Percentiles rank a stretch among this genome's conserved stretches.
Evolutionary conservation across 2,888 invertebrate genomes (phyloP).

Genomic region (Habrosyne pyritoides): DNA sequence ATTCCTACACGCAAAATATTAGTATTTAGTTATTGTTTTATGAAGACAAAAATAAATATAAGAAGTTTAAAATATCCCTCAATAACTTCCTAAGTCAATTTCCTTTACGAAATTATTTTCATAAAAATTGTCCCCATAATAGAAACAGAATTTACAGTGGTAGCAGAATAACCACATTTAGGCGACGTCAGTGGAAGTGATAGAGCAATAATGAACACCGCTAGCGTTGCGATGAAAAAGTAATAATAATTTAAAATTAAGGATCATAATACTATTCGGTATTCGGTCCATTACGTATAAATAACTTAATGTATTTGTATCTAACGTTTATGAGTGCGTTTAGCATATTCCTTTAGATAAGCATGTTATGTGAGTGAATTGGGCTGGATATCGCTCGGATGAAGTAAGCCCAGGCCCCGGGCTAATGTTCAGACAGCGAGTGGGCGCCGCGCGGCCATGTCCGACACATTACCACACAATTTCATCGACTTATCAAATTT

Average conservation of each 20-base stretch:
- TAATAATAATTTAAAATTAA: too few relatives aligned
- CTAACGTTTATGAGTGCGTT: background rate
- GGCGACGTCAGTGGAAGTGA: too few relatives aligned
- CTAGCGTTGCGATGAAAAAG: too few relatives aligned
- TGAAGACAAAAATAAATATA: slow-evolving; percentile 26
- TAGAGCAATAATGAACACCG: too few relatives aligned
- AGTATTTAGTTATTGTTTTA: slow-evolving; percentile 50
- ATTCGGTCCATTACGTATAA: too few relatives aligned
- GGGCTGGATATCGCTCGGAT: background rate
- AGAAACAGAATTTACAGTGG: too few relatives aligned
- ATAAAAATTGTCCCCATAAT: too few relatives aligned
- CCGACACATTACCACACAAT: slow-evolving; percentile 74
- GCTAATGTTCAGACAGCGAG: slow-evolving; percentile 43
- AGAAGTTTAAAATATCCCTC: too few relatives aligned
- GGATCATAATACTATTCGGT: too few relatives aligned
- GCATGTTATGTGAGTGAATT: background rate
- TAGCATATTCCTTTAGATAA: background rate
- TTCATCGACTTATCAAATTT: slow-evolving; percentile 69
- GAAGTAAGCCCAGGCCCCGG: slow-evolving; percentile 28
- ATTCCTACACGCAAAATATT: slow-evolving; percentile 82
- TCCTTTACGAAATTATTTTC: too few relatives aligned
- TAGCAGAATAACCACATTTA: too few relatives aligned
- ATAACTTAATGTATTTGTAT: background rate
- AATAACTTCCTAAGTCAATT: too few relatives aligned
- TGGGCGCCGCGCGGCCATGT: slow-evolving; percentile 56